A percentile compares a stretch with the other conserved stretches of the same genome.
Conservation (phyloP, 2,888 invertebrate genomes). For the Drosophila aldrichi region DNA sequence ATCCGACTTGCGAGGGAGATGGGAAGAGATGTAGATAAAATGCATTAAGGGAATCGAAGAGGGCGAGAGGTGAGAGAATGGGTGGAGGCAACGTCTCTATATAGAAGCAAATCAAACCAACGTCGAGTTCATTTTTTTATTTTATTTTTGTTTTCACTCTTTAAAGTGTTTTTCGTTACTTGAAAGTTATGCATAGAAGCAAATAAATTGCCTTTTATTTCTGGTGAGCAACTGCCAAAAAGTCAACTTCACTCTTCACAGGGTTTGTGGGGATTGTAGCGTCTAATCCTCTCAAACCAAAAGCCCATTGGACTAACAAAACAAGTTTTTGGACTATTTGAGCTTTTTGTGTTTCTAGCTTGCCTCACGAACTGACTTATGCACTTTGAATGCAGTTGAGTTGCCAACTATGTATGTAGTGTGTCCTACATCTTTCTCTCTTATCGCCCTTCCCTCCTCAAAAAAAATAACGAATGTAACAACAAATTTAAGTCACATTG, state of each 20-base stretch:
- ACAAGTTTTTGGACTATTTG: constrained; percentile 38
- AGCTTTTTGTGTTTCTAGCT: constrained; percentile 28
- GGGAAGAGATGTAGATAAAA: too few relatives aligned
- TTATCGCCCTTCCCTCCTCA: not conserved
- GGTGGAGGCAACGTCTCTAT: too few relatives aligned
- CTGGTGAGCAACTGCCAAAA: constrained; percentile 41
- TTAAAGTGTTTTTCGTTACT: constrained; percentile 20
- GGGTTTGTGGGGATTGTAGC: constrained; percentile 16
- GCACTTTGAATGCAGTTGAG: constrained; percentile 73
- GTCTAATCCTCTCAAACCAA: not conserved
- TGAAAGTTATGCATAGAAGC: constrained; percentile 23
- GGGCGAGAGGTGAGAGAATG: too few relatives aligned
- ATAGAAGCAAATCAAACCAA: too few relatives aligned
- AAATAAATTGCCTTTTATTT: constrained; percentile 61
- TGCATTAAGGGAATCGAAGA: too few relatives aligned
- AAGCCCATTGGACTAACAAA: constrained; percentile 36
- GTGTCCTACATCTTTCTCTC: not conserved
- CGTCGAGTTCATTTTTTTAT: too few relatives aligned
- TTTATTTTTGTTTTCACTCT: not conserved
- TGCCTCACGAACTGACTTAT: constrained; percentile 70
- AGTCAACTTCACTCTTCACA: constrained; percentile 31
- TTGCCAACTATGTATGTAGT: constrained; percentile 56
- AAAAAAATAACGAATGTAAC: constrained; percentile 49
- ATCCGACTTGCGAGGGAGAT: too few relatives aligned
- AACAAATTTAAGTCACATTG: constrained; percentile 68